Percentiles rank a stretch among this genome's conserved stretches.
Conservation (phyloP, 2,113 vertebrate species). For the Axis porcinus region DNA sequence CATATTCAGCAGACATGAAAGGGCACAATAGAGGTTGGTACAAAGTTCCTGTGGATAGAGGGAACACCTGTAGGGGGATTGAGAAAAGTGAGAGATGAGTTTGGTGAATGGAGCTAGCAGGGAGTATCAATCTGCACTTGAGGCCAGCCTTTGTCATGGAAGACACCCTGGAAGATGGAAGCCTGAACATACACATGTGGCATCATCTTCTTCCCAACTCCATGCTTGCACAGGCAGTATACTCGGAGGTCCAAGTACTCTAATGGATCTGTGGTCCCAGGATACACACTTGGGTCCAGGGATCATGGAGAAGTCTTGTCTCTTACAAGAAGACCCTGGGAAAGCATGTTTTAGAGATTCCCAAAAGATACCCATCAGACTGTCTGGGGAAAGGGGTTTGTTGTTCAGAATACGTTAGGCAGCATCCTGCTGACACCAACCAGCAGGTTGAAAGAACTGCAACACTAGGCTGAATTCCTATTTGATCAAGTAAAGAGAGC, state of each 20-base stretch:
- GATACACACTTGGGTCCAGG: neutral
- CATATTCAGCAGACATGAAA: neutral
- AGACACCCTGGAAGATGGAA: neutral
- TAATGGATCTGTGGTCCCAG: neutral
- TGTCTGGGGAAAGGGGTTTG: too few species aligned
- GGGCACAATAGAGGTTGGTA: accelerated
- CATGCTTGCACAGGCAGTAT: too few species aligned
- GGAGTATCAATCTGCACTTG: neutral
- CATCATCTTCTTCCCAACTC: too few species aligned
- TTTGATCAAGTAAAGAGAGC: neutral
- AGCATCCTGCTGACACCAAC: neutral
- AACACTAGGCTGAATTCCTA: neutral
- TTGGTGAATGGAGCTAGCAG: neutral
- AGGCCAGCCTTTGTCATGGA: neutral
- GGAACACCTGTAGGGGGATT: too few species aligned
- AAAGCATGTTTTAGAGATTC: neutral
- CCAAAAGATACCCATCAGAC: neutral
- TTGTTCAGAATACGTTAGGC: neutral
- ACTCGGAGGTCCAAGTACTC: too few species aligned
- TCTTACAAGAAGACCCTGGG: neutral
- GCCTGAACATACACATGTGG: neutral
- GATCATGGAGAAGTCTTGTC: neutral
- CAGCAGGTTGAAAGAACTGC: neutral
- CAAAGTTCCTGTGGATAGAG: neutral
- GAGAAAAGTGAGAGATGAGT: neutral